A percentile compares a stretch with the other conserved stretches of the same genome.
phyloP scores from a whole-genome alignment of 2,888 invertebrate species.

The Ashinkailepas kermadecensis region DNA sequence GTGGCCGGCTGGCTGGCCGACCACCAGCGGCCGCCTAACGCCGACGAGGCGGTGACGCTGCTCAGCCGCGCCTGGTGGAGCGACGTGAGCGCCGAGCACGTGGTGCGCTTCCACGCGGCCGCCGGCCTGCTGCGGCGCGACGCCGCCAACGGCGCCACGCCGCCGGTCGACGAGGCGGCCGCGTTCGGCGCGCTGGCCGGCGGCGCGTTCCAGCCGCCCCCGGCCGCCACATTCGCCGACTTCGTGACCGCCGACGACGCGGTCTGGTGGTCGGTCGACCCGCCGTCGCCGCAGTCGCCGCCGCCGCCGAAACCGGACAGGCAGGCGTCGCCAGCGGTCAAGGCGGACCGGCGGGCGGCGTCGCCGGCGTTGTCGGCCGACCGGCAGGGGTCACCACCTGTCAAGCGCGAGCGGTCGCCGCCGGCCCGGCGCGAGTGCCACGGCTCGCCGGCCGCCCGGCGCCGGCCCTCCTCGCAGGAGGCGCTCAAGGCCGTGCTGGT shows the following conservation, averaged over 20 bases:
- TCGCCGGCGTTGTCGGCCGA: no score
- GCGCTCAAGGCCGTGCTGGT: constrained; percentile 12
- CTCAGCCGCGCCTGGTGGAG: constrained; percentile 14
- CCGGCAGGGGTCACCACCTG: not conserved
- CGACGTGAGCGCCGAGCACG: not conserved
- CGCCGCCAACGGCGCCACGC: not conserved
- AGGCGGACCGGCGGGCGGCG: not conserved
- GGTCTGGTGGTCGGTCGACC: not conserved
- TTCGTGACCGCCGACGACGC: not conserved
- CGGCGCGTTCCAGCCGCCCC: not conserved
- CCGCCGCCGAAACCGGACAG: not conserved
- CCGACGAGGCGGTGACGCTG: not conserved
- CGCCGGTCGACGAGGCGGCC: not conserved
- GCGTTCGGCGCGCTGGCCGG: not conserved
- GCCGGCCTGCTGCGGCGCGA: not conserved
- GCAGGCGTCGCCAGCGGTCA: not conserved
- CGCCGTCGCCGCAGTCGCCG: no score
- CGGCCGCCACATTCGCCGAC: not conserved
- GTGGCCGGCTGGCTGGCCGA: not conserved
- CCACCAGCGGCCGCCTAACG: not conserved
- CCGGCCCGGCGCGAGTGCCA: not conserved
- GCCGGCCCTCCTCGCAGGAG: constrained; percentile 9
- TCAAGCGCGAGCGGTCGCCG: not conserved
- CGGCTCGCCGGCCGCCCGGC: not conserved
- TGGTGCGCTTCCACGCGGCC: not conserved